A percentile compares a stretch with the other conserved stretches of the same genome.
Evolutionary conservation across 2,888 invertebrate species (phyloP).

Genomic region (Serrognathus titanus): DNA sequence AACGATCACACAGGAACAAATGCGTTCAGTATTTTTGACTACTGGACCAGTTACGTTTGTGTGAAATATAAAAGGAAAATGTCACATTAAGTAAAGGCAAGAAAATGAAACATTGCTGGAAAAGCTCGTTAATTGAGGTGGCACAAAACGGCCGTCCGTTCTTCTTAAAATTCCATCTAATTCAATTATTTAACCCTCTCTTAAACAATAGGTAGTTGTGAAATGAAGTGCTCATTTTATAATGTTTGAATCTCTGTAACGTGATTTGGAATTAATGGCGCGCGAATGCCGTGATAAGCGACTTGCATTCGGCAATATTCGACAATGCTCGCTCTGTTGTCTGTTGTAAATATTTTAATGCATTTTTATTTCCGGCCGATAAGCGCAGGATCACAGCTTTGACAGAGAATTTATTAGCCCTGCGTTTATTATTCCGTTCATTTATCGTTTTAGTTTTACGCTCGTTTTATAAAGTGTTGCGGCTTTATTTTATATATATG

Average conservation of each 20-base stretch:
- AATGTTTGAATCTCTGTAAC: slow-evolving; percentile 52
- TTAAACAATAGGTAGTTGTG: slow-evolving; percentile 53
- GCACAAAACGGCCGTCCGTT: slow-evolving; percentile 17
- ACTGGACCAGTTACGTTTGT: no score
- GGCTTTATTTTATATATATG: slow-evolving; percentile 1
- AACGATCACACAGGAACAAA: no score
- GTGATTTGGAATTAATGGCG: slow-evolving; percentile 51
- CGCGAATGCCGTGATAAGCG: slow-evolving; percentile 50
- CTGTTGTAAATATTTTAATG: slow-evolving; percentile 44
- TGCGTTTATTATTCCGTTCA: slow-evolving; percentile 17
- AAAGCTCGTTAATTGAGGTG: slow-evolving; percentile 7
- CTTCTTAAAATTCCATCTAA: slow-evolving; percentile 32
- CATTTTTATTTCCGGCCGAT: slow-evolving; percentile 37
- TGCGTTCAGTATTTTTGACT: no score
- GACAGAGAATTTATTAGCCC: slow-evolving; percentile 15
- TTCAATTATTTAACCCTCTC: slow-evolving; percentile 54
- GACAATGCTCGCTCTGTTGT: slow-evolving; percentile 25
- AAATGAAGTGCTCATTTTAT: slow-evolving; percentile 53
- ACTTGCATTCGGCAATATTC: slow-evolving; percentile 33
- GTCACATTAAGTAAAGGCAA: no score
- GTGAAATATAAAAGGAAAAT: no score
- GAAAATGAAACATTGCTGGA: no score
- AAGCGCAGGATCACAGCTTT: slow-evolving; percentile 18
- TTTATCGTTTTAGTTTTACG: slow-evolving; percentile 11
- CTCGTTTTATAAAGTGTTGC: slow-evolving; percentile 13